phyloP scores from a whole-genome alignment of 2,888 invertebrate genomes.

The Himalopsyche japonica region DNA sequence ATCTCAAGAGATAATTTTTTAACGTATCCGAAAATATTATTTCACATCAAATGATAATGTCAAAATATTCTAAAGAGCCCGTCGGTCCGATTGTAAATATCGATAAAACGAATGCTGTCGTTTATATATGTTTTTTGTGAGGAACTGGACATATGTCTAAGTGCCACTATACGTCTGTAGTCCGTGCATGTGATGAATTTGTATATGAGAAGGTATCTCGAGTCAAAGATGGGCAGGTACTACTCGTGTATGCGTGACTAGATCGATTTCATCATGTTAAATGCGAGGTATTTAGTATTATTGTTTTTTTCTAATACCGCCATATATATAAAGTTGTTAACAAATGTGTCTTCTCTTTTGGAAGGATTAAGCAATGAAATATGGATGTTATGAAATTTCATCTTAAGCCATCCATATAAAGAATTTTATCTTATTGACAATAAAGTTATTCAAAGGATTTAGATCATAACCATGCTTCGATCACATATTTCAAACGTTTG shows the following conservation, averaged over 20 bases:
- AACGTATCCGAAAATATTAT: conserved; percentile 24
- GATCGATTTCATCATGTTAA: conserved; percentile 18
- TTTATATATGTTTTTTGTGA: conserved; percentile 18
- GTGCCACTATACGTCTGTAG: conserved; percentile 4
- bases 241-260: not conserved
- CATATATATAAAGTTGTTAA: conserved; percentile 18
- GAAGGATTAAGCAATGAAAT: conserved; percentile 28
- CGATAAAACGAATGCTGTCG: conserved; percentile 23
- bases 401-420: conserved; percentile 12
- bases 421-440: conserved; percentile 6
- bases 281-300: conserved; percentile 16
- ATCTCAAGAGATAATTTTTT: conserved; percentile 16
- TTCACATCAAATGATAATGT: conserved; percentile 34
- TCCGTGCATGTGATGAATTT: not conserved
- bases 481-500: not conserved
- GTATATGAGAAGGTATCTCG: not conserved
- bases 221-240: not conserved
- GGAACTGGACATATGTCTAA: conserved; percentile 13
- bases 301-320: conserved; percentile 2
- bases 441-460: conserved; percentile 21
- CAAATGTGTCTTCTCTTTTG: conserved; percentile 16
- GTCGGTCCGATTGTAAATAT: conserved; percentile 25
- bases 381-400: not conserved
- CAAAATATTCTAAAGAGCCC: conserved; percentile 32
- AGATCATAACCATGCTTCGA: not conserved